Evolutionary conservation across 2,113 vertebrate species (phyloP).

Genomic region (Cyprinodon tularosa): DNA sequence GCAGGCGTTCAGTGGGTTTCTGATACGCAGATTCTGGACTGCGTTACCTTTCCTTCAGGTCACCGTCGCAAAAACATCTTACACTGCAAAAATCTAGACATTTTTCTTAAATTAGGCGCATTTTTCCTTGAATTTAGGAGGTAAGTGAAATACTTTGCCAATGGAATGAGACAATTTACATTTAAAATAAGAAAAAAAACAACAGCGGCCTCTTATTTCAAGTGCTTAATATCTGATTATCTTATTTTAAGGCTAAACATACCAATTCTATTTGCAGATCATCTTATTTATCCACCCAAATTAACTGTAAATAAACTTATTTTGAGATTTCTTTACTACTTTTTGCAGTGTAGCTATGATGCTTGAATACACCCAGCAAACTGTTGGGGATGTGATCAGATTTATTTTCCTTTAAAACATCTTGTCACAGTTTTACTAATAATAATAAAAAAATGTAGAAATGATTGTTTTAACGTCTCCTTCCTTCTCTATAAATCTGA

Average conservation of each 20-base stretch:
- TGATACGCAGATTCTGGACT: not conserved
- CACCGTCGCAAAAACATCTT: not conserved
- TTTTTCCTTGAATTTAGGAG: too few species aligned
- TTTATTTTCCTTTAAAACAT: conserved; percentile 42
- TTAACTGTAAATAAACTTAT: too few species aligned
- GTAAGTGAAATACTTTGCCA: too few species aligned
- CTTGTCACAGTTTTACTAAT: conserved; percentile 31
- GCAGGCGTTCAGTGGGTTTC: not conserved
- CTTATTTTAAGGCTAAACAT: too few species aligned
- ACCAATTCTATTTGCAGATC: too few species aligned
- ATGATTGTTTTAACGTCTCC: conserved; percentile 24
- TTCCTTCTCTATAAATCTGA: not conserved
- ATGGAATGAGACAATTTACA: too few species aligned
- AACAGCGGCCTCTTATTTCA: too few species aligned
- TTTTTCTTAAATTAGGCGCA: too few species aligned
- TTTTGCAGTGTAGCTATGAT: not conserved
- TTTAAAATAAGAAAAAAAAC: too few species aligned
- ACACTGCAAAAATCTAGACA: too few species aligned
- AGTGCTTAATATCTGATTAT: too few species aligned
- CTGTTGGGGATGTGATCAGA: conserved; percentile 48
- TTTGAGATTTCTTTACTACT: not conserved
- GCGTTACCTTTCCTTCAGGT: conserved; percentile 2
- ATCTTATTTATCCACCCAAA: too few species aligned
- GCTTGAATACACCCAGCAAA: conserved; percentile 25
- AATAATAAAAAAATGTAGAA: not conserved